Base-by-base conservation (phyloP, 2,888 invertebrate genomes). In the Tiphia femorata region DNA sequence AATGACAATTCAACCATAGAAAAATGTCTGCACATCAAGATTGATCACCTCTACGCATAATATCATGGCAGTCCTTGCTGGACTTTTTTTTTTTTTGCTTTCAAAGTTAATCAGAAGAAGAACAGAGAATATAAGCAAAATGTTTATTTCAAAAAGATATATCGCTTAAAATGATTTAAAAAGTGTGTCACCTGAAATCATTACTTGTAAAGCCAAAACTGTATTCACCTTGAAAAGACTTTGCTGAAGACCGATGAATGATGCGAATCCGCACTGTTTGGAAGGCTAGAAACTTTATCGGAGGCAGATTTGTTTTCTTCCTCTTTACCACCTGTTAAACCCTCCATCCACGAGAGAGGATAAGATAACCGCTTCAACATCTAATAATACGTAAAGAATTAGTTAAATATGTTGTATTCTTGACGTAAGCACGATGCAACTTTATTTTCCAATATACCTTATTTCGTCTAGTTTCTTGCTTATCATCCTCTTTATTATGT, bases 361-460 rank as follows among this genome's bases (percentile, higher is more conserved):
- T 96, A 95, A 0, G 95, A 95, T 58, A 96, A 89, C 73, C 95
- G 89, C 85, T 96, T 96, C 73, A 96, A 86, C 93, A 95, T 95
- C 94, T 96, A 79, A 7, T 2, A 1, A 10, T 42, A 12, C 10
- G 19, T 16, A 8, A 8, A 25, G 25, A 6, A 6, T 25, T 25
- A 25, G 6, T 33, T 33, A 33, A 10, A 33, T 12, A 33, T n/a
- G n/a, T n/a, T n/a, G n/a, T n/a, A n/a, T n/a, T n/a, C n/a, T n/a
- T n/a, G n/a, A n/a, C n/a, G n/a, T n/a, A n/a, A n/a, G n/a, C n/a
- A n/a, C n/a, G n/a, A 30, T 19, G n/a, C n/a, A n/a, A n/a, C 1
- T 19, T 5, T 7, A 47, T 43, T 44, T 42, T 27, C 17, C 33
- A 27, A 25, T 7, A 37, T 70, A 90, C 93, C 88, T 93, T 93